Conservation (phyloP, 2,888 invertebrate genomes). For the Tachystola acroxantha region DNA sequence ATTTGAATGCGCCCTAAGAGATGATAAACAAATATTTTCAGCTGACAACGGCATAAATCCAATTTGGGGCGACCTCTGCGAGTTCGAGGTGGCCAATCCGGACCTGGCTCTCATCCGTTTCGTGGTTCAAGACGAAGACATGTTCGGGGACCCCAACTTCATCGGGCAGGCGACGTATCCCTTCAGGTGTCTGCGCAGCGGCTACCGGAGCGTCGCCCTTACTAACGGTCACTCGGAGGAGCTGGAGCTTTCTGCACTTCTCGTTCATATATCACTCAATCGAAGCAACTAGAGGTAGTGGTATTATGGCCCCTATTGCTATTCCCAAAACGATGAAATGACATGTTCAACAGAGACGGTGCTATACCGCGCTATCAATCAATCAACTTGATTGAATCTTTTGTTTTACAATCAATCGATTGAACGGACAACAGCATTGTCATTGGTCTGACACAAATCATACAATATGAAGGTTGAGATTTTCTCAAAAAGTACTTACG, state of each 20-base stretch:
- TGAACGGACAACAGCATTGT: no score
- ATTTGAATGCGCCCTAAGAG: no score
- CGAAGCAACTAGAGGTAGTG: conserved; percentile 11
- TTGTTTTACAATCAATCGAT: no score
- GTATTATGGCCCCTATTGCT: no score
- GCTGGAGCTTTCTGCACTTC: conserved; percentile 92
- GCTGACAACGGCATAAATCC: conserved; percentile 97
- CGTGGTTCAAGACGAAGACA: conserved; percentile 95
- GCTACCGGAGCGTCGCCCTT: conserved; percentile 94
- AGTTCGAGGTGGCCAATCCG: conserved; percentile 89
- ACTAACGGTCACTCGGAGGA: conserved; percentile 95
- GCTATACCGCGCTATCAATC: no score
- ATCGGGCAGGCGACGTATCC: conserved; percentile 98
- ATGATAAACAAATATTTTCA: conserved; percentile 34
- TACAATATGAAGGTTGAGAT: no score
- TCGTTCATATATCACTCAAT: conserved; percentile 80
- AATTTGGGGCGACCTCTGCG: conserved; percentile 92
- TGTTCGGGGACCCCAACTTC: conserved; percentile 97
- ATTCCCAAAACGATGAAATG: no score
- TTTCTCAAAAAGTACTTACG: no score
- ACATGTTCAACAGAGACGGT: no score
- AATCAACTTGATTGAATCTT: no score
- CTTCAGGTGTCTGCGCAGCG: conserved; percentile 87
- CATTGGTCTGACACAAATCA: no score
- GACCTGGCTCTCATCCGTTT: conserved; percentile 91